Evolutionary conservation across 2,113 vertebrate genomes (phyloP).

Genomic region (Labeo rohita): DNA sequence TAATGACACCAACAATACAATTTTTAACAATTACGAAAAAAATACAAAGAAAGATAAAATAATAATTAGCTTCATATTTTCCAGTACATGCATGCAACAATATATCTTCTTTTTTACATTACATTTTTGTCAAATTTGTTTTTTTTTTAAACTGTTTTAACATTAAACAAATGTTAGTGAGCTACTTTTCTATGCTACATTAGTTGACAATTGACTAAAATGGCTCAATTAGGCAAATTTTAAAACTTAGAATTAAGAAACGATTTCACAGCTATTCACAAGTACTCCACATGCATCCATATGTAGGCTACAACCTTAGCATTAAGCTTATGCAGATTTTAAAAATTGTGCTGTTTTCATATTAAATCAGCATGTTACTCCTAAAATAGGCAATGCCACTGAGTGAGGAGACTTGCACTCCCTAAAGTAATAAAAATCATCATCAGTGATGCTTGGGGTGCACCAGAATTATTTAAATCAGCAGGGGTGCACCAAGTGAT

Average conservation of each 20-base stretch:
- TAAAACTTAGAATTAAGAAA: neutral
- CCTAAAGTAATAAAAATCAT: conserved; percentile 9
- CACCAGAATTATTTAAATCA: neutral
- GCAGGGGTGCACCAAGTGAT: conserved; percentile 52
- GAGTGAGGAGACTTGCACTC: neutral
- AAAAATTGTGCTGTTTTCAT: neutral
- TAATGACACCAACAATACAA: neutral
- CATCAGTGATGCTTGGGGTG: neutral
- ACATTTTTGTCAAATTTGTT: neutral
- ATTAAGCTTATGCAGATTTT: neutral
- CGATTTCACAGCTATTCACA: neutral
- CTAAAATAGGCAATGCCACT: neutral
- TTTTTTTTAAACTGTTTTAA: neutral
- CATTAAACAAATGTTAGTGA: neutral
- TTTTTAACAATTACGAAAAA: neutral
- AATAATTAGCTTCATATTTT: neutral
- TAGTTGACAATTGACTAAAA: neutral
- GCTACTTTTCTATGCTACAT: neutral
- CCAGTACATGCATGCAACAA: neutral
- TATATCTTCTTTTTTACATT: neutral
- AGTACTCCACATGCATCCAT: neutral
- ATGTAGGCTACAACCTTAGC: neutral
- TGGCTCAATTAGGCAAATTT: neutral
- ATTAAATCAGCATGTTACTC: neutral
- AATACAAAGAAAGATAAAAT: neutral